Evolutionary conservation across 2,113 vertebrate genomes (phyloP).

Genomic region (Pheucticus melanocephalus): DNA sequence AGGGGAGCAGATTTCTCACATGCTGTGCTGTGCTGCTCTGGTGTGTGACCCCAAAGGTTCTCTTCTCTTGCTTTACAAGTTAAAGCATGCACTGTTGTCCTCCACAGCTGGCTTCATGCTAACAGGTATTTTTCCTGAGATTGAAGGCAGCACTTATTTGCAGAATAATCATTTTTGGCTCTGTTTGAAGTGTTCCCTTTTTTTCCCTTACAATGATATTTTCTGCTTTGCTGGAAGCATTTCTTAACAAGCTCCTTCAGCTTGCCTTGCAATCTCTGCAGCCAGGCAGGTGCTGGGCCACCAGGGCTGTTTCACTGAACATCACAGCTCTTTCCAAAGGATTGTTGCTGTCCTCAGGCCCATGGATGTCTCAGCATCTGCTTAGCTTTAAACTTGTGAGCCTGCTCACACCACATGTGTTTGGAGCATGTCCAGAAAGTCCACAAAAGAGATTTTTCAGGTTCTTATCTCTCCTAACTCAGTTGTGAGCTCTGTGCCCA

Average conservation of each 20-base stretch:
- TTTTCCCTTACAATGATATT: background rate
- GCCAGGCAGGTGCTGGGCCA: background rate
- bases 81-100: background rate
- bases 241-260: slow-evolving; percentile 6
- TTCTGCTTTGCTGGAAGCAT: slow-evolving; percentile 35
- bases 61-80: background rate
- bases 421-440: background rate
- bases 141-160: background rate
- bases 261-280: background rate
- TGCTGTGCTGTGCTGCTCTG: background rate
- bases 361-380: background rate
- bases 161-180: slow-evolving; percentile 44
- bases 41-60: background rate
- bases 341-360: background rate
- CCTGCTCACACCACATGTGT: background rate
- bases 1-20: background rate
- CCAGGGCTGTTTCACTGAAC: background rate
- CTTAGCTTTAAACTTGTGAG: background rate
- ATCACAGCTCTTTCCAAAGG: background rate
- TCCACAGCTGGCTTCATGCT: background rate
- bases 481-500: background rate
- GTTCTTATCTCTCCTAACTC: background rate
- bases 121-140: background rate
- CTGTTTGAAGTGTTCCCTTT: background rate
- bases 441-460: background rate